Evolutionary conservation across 2,888 invertebrate genomes (phyloP), one percentile per base, ranked within the genome.

Genomic region (Acleris sparsana): DNA sequence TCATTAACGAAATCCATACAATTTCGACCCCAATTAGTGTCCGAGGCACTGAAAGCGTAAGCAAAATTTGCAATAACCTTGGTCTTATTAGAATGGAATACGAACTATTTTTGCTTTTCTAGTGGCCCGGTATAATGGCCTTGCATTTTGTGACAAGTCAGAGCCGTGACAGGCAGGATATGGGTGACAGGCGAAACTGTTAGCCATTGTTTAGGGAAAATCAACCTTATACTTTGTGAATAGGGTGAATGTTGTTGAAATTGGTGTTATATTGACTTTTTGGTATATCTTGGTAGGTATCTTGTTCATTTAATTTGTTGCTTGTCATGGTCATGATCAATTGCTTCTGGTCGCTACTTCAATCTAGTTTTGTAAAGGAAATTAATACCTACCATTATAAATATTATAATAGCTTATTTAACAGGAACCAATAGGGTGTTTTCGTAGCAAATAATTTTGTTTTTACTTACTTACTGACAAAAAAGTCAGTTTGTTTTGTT

Each of bases 91-190:
- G 22, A 48, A 48, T 5, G 46, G 22, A 0, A 11, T 57, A 62
- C 46, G 52, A 44, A 43, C 39, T 48, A 61, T 62, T 53, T 57
- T 66, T 17, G 46, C 33, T 51, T 20, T 39, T 17, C 17, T 51
- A 16, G 20, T 18, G 17, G 25, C n/a, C 16, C 17, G 53, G 25
- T 62, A 4, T 13, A 13, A 39, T 64, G 53, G 59, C 69, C 69
- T 69, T 69, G 68, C 48, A 52, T 29, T 68, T 64, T 29, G 63
- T 62, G 68, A 69, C 67, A 69, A 61, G 61, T 33, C 67, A 61
- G 62, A 49, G 20, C 59, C 62, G 68, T 72, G 73, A 72, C 72
- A 69, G 63, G 71, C 71, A 73, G 73, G 72, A 73, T 71, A 71
- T 62, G 29, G 58, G 57, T 59, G 55, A 69, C 64, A 64, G 56